Conservation (phyloP, 1,140 invertebrate genomes). For the Drosophila parvula region DNA sequence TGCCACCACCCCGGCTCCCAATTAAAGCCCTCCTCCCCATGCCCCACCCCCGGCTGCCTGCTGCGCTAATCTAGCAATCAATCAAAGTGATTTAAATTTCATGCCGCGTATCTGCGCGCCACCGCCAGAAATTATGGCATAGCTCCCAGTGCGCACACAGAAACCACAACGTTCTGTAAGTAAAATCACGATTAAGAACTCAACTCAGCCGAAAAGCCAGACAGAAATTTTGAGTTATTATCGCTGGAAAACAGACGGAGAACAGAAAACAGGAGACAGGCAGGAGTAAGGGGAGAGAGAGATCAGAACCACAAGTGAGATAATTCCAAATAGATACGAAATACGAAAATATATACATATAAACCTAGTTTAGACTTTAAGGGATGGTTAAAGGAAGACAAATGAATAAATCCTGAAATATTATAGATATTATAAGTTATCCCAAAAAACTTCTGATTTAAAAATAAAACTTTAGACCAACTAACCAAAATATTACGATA, state of each 20-base stretch:
- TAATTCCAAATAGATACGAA: constrained; percentile 2
- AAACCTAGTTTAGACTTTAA: too few relatives aligned
- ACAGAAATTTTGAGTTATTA: constrained; percentile 35
- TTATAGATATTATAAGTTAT: too few relatives aligned
- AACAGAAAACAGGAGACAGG: background rate
- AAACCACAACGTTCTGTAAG: constrained; percentile 11
- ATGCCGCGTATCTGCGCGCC: constrained; percentile 60
- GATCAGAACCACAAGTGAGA: constrained; percentile 12
- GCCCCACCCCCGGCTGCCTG: too few relatives aligned
- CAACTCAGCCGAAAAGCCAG: constrained; percentile 28
- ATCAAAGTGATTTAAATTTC: constrained; percentile 83
- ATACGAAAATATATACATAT: background rate
- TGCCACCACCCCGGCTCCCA: constrained; percentile 17
- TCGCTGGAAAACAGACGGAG: constrained; percentile 26
- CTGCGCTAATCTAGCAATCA: constrained; percentile 73
- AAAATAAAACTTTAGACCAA: too few relatives aligned
- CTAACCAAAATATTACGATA: too few relatives aligned
- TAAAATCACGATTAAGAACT: constrained; percentile 53
- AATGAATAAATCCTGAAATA: too few relatives aligned
- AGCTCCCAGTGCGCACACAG: constrained; percentile 4
- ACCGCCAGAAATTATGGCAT: constrained; percentile 17
- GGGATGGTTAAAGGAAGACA: background rate
- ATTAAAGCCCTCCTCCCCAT: constrained; percentile 12
- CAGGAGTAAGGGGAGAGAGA: background rate
- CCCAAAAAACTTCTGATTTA: too few relatives aligned